These are phyloP conservation scores for Atta texana DNA, from an alignment of 1,140 invertebrate genomes.

Conservation along the genomic window DNA sequence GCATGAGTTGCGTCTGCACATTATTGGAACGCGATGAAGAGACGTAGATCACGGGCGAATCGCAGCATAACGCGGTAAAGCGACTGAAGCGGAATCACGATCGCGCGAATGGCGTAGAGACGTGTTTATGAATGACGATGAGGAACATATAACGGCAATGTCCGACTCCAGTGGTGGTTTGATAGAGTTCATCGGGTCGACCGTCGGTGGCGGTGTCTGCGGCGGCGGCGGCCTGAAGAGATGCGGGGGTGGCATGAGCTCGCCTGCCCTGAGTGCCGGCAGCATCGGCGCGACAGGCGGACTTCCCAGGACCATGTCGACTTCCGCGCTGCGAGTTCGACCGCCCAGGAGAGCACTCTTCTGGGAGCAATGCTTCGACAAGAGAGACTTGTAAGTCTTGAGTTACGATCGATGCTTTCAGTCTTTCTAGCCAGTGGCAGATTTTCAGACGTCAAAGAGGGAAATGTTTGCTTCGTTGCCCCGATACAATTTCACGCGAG, in stretches of 20 bases:
- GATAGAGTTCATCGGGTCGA: conserved; percentile 83
- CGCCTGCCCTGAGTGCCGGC: conserved; percentile 83
- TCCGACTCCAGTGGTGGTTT: conserved; percentile 82
- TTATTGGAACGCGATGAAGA: conserved; percentile 14
- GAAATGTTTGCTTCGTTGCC: background rate
- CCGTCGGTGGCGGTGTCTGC: conserved; percentile 61
- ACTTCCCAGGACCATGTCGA: conserved; percentile 92
- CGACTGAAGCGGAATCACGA: background rate
- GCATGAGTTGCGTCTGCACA: conserved; percentile 5
- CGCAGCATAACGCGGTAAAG: conserved; percentile 2
- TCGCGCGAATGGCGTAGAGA: background rate
- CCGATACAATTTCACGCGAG: background rate
- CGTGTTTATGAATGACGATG: background rate
- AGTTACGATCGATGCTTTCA: conserved; percentile 4
- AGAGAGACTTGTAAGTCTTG: conserved; percentile 89
- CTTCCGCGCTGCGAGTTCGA: conserved; percentile 92
- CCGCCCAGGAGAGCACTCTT: conserved; percentile 88
- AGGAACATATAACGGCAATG: conserved; percentile 71
- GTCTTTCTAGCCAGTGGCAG: background rate
- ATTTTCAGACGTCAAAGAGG: background rate
- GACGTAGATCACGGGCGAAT: conserved; percentile 13
- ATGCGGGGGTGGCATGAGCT: conserved; percentile 86
- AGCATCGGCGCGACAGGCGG: conserved; percentile 78
- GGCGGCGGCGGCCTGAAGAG: conserved; percentile 82
- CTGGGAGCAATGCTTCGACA: conserved; percentile 94